phyloP scores from a whole-genome alignment of 2,888 invertebrate genomes.

The Watsonalla cultraria region DNA sequence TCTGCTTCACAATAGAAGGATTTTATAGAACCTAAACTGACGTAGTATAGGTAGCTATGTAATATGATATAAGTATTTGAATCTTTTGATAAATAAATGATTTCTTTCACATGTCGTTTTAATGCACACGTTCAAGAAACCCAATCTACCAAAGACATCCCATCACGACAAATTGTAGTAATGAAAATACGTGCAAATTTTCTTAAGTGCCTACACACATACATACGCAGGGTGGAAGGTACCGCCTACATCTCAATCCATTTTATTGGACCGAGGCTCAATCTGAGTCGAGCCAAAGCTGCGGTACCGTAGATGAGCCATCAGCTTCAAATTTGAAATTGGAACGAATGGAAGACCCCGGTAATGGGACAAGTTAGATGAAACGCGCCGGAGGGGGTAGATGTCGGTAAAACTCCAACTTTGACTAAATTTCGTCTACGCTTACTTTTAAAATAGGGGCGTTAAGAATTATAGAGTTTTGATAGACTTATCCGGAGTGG shows the following conservation, averaged over 20 bases:
- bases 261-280: conserved; percentile 27
- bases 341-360: conserved; percentile 73
- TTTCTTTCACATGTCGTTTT: too few species aligned
- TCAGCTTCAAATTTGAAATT: conserved; percentile 77
- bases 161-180: not conserved
- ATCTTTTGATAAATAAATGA: too few species aligned
- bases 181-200: conserved; percentile 4
- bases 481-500: not conserved
- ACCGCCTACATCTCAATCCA: conserved; percentile 14
- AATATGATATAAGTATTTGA: too few species aligned
- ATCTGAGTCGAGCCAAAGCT: conserved; percentile 40
- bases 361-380: conserved; percentile 77
- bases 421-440: conserved; percentile 46
- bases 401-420: conserved; percentile 55
- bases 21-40: too few species aligned
- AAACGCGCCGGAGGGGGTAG: conserved; percentile 46
- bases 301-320: conserved; percentile 64
- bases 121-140: not conserved
- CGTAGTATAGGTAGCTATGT: too few species aligned
- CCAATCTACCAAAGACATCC: not conserved
- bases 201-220: conserved; percentile 3
- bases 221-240: conserved; percentile 3
- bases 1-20: too few species aligned
- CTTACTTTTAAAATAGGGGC: conserved; percentile 38
- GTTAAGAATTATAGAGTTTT: conserved; percentile 2